These are phyloP conservation scores for Pomacea maculata DNA, from an alignment of 1,140 invertebrate species.

Conservation along the genomic window DNA sequence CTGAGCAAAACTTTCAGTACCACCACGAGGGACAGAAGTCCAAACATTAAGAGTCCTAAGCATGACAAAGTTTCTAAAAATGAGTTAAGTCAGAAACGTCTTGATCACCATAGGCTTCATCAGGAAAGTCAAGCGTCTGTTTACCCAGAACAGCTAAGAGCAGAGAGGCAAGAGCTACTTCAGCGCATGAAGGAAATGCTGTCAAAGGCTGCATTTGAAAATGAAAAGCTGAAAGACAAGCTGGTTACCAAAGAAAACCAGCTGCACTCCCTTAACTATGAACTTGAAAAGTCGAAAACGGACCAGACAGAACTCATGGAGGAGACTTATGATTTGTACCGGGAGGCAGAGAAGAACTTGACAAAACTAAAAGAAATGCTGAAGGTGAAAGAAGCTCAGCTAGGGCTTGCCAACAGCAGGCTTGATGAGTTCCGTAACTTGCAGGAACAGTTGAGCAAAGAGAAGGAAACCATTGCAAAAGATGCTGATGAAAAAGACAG, in stretches of 20 bases:
- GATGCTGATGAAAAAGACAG: conserved; percentile 11
- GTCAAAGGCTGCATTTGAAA: conserved; percentile 29
- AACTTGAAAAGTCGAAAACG: conserved; percentile 28
- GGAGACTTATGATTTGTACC: conserved; percentile 34
- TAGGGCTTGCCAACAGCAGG: conserved; percentile 19
- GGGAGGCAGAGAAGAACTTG: conserved; percentile 31
- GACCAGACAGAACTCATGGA: conserved; percentile 32
- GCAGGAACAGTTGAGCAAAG: conserved; percentile 7
- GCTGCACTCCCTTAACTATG: conserved; percentile 26
- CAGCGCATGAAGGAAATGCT: conserved; percentile 33
- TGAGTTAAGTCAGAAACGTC: not conserved
- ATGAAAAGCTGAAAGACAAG: conserved; percentile 26
- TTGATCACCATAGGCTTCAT: not conserved
- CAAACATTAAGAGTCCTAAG: not conserved
- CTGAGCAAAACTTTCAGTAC: conserved; percentile 18
- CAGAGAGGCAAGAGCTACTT: conserved; percentile 30
- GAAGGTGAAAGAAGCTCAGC: conserved; percentile 16
- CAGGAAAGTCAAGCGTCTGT: not conserved
- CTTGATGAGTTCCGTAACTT: conserved; percentile 12
- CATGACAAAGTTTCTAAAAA: no score
- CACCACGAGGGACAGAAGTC: conserved; percentile 18
- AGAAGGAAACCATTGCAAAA: not conserved
- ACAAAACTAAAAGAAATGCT: conserved; percentile 26
- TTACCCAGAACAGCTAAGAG: not conserved
- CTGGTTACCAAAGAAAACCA: conserved; percentile 24